Percentiles rank a stretch among this genome's conserved stretches.
phyloP scores from a whole-genome alignment of 2,797 vertebrate genomes.

The Epinephelus coioides region DNA sequence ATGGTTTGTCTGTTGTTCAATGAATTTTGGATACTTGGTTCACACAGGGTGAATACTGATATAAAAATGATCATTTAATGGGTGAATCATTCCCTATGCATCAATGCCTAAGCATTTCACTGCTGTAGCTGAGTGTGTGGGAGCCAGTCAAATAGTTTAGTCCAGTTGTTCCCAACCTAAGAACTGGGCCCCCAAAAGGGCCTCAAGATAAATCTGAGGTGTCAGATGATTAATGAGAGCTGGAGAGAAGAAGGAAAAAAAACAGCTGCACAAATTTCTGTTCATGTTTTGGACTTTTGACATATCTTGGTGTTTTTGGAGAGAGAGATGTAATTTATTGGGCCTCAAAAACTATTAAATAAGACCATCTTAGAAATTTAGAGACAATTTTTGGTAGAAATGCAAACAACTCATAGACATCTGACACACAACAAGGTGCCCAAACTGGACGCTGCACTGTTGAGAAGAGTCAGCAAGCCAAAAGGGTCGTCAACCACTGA shows the following conservation, averaged over 20 bases:
- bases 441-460: no score
- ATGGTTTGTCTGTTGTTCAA: no score
- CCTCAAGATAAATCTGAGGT: neutral
- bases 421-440: neutral
- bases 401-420: neutral
- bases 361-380: neutral
- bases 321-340: neutral
- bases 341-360: neutral
- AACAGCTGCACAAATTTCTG: neutral
- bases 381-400: neutral
- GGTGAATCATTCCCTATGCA: no score
- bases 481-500: neutral
- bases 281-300: neutral
- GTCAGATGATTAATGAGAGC: slow-evolving; percentile 1
- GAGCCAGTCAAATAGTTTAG: neutral
- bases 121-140: neutral
- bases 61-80: no score
- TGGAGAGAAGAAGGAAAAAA: neutral
- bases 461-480: neutral
- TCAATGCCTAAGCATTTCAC: neutral
- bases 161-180: neutral
- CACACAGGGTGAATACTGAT: no score
- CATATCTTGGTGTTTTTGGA: neutral
- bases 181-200: neutral
- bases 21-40: no score